Base-by-base conservation (phyloP, 2,888 invertebrate species). In the Pseudolycoriella hygida region DNA sequence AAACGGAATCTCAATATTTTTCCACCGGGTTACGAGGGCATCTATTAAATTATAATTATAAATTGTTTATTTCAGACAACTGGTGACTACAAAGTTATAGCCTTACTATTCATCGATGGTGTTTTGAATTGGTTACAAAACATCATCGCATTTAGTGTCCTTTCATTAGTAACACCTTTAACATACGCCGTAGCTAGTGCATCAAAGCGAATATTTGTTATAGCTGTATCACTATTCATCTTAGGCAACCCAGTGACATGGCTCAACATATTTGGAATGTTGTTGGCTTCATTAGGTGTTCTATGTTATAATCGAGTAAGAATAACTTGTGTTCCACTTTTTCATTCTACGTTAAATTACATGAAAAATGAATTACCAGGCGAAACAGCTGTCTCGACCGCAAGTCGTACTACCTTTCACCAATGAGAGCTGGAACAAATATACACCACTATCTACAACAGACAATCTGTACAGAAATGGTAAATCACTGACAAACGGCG, bases 151-250 rank as follows among this genome's bases (percentile, higher is more conserved):
- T 96, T 96, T 68, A 88, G 87, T 53, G 83, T 96, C 45, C 72
- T 97, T 53, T 86, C 88, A 45, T 68, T 85, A 51, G 88, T 96
- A 34, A 80, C 92, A n/a, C 92, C 96, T 37, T 71, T 96, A 30
- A 88, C 90, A 1, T 96, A 96, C 66, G 92, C 93, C 1, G 93
- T 96, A 46, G 92, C 92, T 44, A 94, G 88, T 65, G 88, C 90
- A 19, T 89, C 92, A 45, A 96, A 96, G 68, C 73, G 94, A 54
- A 88, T 92, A 53, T 85, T 80, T 54, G 88, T 96, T 46, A 94
- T 96, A 59, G 80, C 75, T 11, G 80, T 86, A 30, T 93, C 94
- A 41, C 70, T 96, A 52, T 64, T 93, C 51, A 71, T 89, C 56
- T 69, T 96, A 53, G 81, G 83, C 45, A 96, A 96, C 70, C 94